phyloP scores from a whole-genome alignment of 2,888 invertebrate species.

The Polyommatus icarus region DNA sequence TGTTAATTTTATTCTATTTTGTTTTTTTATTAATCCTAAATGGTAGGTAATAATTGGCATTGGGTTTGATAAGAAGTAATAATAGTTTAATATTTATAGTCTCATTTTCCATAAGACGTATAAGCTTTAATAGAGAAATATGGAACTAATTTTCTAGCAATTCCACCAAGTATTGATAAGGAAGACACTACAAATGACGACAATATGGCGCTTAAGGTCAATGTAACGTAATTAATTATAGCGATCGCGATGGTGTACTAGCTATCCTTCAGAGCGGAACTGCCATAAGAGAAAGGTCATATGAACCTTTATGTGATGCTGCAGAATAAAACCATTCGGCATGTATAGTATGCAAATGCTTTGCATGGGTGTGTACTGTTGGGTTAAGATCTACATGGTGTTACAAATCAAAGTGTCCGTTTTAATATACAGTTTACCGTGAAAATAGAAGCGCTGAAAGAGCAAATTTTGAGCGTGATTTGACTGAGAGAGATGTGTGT shows the following conservation, averaged over 20 bases:
- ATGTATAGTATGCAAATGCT: background rate
- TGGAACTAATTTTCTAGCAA: background rate
- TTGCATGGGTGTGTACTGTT: background rate
- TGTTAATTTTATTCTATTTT: no score
- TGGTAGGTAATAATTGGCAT: no score
- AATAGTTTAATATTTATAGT: no score
- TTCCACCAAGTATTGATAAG: background rate
- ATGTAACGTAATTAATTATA: constrained; percentile 12
- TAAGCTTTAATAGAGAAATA: no score
- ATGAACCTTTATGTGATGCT: background rate
- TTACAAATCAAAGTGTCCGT: no score
- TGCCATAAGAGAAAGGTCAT: background rate
- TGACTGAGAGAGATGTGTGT: no score
- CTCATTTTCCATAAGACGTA: no score
- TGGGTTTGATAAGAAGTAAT: no score
- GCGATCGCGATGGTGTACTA: background rate
- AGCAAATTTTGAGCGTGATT: no score
- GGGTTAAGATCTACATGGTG: background rate
- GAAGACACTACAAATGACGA: constrained; percentile 12
- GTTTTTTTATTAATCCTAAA: no score
- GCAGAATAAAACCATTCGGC: background rate
- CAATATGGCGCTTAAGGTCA: background rate
- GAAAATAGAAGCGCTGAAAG: no score
- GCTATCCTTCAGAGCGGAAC: constrained; percentile 28
- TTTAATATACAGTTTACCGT: no score